Percentiles rank a stretch among this genome's conserved stretches.
Conservation (phyloP, 1,140 invertebrate genomes). For the Radopholus similis region DNA sequence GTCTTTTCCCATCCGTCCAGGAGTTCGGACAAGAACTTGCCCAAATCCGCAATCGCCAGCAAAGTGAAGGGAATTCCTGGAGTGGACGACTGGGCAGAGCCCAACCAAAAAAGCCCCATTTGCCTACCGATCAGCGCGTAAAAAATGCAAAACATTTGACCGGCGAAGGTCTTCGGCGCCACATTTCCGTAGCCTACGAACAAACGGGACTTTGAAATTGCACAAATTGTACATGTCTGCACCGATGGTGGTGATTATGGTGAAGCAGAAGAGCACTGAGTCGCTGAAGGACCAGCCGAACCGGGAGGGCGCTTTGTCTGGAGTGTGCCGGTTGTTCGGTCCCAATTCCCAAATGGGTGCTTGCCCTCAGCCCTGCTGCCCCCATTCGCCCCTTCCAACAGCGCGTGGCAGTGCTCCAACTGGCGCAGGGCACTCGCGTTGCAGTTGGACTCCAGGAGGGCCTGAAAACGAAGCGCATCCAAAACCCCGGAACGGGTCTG, state of each 20-base stretch:
- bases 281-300: conserved; percentile 39
- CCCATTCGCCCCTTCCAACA: no score
- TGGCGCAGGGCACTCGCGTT: background rate
- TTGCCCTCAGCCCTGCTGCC: no score
- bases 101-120: no score
- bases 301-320: conserved; percentile 13
- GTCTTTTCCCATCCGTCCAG: conserved; percentile 35
- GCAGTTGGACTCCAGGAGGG: background rate
- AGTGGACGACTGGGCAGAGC: background rate
- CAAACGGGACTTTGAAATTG: background rate
- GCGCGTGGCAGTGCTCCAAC: background rate
- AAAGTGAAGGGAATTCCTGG: conserved; percentile 41
- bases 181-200: conserved; percentile 44
- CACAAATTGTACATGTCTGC: background rate
- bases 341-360: background rate
- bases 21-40: conserved; percentile 46
- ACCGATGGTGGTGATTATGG: conserved; percentile 47
- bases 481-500: no score
- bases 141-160: conserved; percentile 46
- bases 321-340: background rate
- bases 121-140: conserved; percentile 35
- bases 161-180: conserved; percentile 39
- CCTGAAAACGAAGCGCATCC: background rate
- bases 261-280: conserved; percentile 43
- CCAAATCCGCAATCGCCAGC: conserved; percentile 45